Base-by-base conservation (phyloP, 2,888 invertebrate genomes). In the Aphidius colemani region DNA sequence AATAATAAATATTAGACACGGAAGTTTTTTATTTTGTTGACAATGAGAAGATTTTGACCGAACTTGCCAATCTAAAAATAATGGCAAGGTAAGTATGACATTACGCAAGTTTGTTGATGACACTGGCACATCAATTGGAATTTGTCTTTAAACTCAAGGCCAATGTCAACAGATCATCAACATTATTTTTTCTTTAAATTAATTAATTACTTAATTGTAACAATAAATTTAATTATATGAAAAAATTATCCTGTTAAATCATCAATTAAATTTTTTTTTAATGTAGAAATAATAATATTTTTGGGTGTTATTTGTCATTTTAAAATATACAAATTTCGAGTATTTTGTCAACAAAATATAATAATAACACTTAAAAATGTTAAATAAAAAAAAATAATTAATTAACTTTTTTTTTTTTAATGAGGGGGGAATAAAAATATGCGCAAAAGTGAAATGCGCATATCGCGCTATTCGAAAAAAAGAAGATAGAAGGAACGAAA, bases 1-100 rank as follows among this genome's bases (percentile, higher is more conserved):
- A 30, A 30, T 30, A 30, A 30, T 30, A 30, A 18, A 3, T 30
- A 5, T 57, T 10, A 46, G 46, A 57, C 9, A 7, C 57, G 57
- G 57, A 57, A 48, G 57, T 48, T 45, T 57, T 30, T 10, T 39
- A 8, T 45, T 5, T 11, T 57, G 13, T 18, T 30, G 30, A 46
- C 39, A 57, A 18, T 39, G 39, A 39, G n/a, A 57, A 45, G 30
- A 46, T 57, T 45, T 11, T 11, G 5, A n/a, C 7, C 5, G 18
- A 46, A 57, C 18, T 46, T 57, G 57, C 30, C 57, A 57, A 45
- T 45, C 7, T 30, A 18, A n/a, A 57, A 57, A 57, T 57, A 57
- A 30, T n/a, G 30, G 30, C 30, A 44, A 40, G 39, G 30, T 46
- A 9, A 45, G 46, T 39, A 57, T 3, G 18, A 13, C n/a, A 13